Conservation (phyloP, 2,113 vertebrate genomes). For the Tauraco erythrolophus region DNA sequence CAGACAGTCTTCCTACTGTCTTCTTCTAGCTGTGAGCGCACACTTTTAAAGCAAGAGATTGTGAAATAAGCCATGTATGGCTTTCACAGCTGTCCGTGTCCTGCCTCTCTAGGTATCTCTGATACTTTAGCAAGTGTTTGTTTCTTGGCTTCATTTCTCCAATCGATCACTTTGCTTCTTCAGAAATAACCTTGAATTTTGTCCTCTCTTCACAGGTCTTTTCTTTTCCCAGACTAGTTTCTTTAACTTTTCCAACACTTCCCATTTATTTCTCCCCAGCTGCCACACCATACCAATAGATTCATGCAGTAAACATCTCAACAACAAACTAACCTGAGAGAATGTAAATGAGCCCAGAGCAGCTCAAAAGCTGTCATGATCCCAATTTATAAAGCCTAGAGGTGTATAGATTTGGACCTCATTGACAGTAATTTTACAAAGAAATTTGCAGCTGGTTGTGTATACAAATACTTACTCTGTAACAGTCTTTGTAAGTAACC, state of each 20-base stretch:
- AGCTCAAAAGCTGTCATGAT: background rate
- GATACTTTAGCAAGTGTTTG: background rate
- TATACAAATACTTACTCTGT: background rate
- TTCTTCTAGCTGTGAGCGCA: background rate
- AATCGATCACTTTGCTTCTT: background rate
- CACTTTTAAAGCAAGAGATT: background rate
- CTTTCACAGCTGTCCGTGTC: background rate
- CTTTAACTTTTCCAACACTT: background rate
- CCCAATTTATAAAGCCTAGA: background rate
- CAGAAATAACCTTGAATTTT: background rate
- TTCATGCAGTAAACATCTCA: background rate
- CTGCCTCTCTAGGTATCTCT: background rate
- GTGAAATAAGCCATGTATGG: background rate
- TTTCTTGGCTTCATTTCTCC: background rate
- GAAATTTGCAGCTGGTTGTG: background rate
- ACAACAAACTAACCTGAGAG: background rate
- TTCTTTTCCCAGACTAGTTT: background rate
- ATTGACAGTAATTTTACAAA: background rate
- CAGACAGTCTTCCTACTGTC: background rate
- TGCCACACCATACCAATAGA: background rate
- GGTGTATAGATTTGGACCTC: background rate
- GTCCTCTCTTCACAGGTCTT: background rate
- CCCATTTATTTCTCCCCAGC: background rate
- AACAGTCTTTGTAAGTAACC: background rate
- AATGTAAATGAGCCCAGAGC: constrained; percentile 14